Base-by-base conservation (phyloP, 2,888 invertebrate species). In the Eurytoma adleriae region DNA sequence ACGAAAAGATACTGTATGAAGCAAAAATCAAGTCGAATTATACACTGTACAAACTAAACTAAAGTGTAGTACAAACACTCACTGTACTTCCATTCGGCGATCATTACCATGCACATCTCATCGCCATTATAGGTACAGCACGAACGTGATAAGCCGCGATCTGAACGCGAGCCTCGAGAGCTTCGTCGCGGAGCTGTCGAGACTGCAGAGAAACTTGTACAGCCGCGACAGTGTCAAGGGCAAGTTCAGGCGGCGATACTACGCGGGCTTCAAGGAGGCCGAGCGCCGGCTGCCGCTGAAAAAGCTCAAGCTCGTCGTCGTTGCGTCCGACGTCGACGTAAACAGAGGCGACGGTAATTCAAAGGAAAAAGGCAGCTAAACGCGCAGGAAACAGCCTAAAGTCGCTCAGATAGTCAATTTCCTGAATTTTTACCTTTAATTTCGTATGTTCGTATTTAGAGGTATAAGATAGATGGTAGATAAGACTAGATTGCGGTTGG, bases 291-390 rank as follows among this genome's bases (percentile, higher is more conserved):
- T 86, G 14, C 77, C 84, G 16, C 78, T 87, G 12, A 86, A 84
- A 14, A 88, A 87, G 80, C 82, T 87, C n/a, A 87, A 85, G 79
- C 85, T 87, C 30, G 84, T 87, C 30, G 79, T 89, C 7, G 79
- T 88, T 12, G 87, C 87, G 7, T 85, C 88, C n/a, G 88, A 89
- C 68, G 79, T 88, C 7, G 88, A 88, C 61, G 87, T 83, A 76
- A 84, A 84, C 24, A 78, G 85, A 69, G 76, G 83, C n/a, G 75
- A 86, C 83, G 87, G 88, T 88, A 84, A 67, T 76, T 68, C 12
- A n/a, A 18, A 52, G 16, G 20, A 20, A n/a, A 48, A 66, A 48
- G 16, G 16, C 40, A 7, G 7, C 4, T 40, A 40, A 40, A 40
- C 40, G 40, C 3, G 4, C 4, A 40, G 40, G 40, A 40, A 40